These are phyloP conservation scores for Poecilia picta DNA, from an alignment of 2,797 vertebrate genomes.

Conservation along the genomic window DNA sequence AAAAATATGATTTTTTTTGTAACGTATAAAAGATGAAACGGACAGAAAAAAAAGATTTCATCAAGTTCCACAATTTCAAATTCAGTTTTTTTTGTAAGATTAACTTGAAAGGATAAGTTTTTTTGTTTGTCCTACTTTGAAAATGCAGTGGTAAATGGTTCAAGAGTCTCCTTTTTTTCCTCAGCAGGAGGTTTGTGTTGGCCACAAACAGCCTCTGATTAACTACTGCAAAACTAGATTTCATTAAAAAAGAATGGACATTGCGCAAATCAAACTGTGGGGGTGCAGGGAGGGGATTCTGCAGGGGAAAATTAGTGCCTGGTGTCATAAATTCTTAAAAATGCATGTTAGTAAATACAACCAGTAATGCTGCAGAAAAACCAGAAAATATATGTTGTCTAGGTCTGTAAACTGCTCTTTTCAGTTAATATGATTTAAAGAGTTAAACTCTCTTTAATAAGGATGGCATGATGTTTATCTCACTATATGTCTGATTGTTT, in stretches of 20 bases:
- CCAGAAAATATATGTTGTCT: background rate
- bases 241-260: slow-evolving; percentile 19
- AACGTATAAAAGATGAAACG: background rate
- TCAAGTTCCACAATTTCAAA: background rate
- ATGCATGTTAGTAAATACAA: background rate
- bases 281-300: background rate
- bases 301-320: background rate
- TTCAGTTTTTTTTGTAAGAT: background rate
- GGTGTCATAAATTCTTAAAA: background rate
- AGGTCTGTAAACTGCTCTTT: background rate
- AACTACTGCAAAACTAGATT: slow-evolving; percentile 21
- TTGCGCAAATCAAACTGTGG: background rate
- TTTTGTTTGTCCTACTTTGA: background rate
- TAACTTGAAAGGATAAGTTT: background rate
- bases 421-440: background rate
- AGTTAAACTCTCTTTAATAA: too few relatives aligned
- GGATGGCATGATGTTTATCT: background rate
- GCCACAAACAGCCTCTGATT: slow-evolving; percentile 8
- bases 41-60: background rate
- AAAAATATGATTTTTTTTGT: background rate
- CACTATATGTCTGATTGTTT: background rate
- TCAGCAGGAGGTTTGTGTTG: background rate
- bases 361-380: background rate
- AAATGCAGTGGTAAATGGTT: slow-evolving; percentile 11
- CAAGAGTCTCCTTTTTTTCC: slow-evolving; percentile 3